phyloP scores from a whole-genome alignment of 2,113 vertebrate genomes.

The Saguinus midas region DNA sequence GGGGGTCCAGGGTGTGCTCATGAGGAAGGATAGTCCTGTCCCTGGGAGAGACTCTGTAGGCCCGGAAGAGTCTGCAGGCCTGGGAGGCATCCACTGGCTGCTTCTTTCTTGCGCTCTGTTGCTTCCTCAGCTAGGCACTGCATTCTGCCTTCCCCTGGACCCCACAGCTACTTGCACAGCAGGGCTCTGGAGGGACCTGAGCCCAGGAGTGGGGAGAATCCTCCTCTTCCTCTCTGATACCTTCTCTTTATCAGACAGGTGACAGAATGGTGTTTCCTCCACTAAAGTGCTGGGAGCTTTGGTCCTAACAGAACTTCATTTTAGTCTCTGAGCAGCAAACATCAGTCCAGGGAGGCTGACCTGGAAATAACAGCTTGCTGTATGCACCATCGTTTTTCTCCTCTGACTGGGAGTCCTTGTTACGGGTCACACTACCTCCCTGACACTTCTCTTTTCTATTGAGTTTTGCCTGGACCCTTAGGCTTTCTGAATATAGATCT shows the following conservation, averaged over 20 bases:
- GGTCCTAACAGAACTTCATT: not conserved
- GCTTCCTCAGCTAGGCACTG: not conserved
- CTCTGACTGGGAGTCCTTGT: not conserved
- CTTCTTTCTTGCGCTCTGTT: not conserved
- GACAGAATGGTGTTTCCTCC: not conserved
- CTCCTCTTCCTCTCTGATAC: not conserved
- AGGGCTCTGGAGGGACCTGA: not conserved
- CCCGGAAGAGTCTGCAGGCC: not conserved
- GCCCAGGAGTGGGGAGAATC: not conserved
- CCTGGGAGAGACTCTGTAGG: not conserved
- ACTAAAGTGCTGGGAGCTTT: not conserved
- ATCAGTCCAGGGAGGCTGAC: not conserved
- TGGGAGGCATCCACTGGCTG: fast-evolving
- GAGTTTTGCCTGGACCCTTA: not conserved
- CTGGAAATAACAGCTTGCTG: not conserved
- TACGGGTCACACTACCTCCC: not conserved
- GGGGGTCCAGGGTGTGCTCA: not conserved
- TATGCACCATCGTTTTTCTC: not conserved
- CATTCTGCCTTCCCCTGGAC: too few relatives aligned
- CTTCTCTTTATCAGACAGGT: not conserved
- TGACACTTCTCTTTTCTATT: not conserved
- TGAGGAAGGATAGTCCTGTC: not conserved
- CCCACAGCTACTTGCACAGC: not conserved
- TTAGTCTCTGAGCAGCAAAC: not conserved
- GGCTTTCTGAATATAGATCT: not conserved